Base-by-base conservation (phyloP, 2,888 invertebrate species). In the Strigamia maritima region DNA sequence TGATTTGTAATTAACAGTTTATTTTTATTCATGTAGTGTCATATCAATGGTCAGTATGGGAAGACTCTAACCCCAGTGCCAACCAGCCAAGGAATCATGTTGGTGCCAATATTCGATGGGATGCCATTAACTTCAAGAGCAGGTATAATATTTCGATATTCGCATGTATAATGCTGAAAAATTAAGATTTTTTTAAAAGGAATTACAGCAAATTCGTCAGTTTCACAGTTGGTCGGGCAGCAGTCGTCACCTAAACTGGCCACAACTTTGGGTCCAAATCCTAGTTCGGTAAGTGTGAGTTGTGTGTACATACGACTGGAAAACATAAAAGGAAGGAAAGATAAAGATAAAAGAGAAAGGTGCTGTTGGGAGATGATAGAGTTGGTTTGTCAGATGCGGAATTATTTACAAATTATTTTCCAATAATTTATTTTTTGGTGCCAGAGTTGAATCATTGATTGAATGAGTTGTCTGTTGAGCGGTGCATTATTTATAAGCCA, bases 91-190 rank as follows among this genome's bases (percentile, higher is more conserved):
- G 79, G 80, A 14, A 80, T 92, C 80, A 90, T 90, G 85, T 90
- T 92, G 83, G 87, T 92, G 80, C 92, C 92, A n/a, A 89, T 92
- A 82, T 86, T 92, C 83, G 92, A 91, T 83, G 91, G 91, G 83
- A 87, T 91, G 85, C 85, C 84, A 54, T 83, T 83, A 12, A 79
- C 82, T 84, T 83, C 87, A 84, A 85, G 86, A 80, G 84, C 85
- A 75, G 75, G 75, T 75, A 16, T 24, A 14, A 31, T 14, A 22
- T 60, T 60, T 60, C 12, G 31, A 16, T 24, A 2, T 26, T 1
- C 31, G 28, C 10, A 10, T 16, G 28, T 14, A 10, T 26, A 3
- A 2, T 31, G 16, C n/a, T 14, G 2, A 26, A 24, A 8, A 12
- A 75, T 12, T 3, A 8, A 12, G 3, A 8, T 70, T 1, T 70